Evolutionary conservation across 2,113 vertebrate species (phyloP).

Genomic region (Pseudorectes ferrugineus): DNA sequence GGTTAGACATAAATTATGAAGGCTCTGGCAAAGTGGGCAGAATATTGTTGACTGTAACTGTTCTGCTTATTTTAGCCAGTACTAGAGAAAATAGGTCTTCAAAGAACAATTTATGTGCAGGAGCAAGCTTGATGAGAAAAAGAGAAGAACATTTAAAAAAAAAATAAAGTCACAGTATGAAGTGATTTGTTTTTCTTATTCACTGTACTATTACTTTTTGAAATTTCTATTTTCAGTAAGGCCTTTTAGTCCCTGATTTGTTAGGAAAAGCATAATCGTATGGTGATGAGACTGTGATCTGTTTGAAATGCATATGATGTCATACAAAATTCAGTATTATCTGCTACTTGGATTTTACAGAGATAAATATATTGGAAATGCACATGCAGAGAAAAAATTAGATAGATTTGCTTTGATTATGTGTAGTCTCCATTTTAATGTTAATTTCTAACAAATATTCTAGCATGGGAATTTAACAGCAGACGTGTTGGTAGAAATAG

Average conservation of each 20-base stretch:
- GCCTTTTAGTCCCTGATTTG: neutral
- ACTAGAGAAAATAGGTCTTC: constrained; percentile 38
- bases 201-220: neutral
- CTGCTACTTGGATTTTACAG: neutral
- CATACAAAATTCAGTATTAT: neutral
- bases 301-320: constrained; percentile 21
- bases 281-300: neutral
- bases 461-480: neutral
- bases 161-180: neutral
- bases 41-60: constrained; percentile 42
- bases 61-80: constrained; percentile 46
- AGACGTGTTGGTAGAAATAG: constrained; percentile 6
- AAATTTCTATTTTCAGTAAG: neutral
- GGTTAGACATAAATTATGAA: constrained; percentile 61
- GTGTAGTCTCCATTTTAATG: constrained; percentile 31
- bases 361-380: neutral
- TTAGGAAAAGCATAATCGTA: neutral
- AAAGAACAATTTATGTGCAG: constrained; percentile 38
- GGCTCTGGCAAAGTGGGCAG: constrained; percentile 25
- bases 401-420: constrained; percentile 32
- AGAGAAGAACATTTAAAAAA: neutral
- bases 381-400: neutral
- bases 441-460: constrained; percentile 45
- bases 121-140: constrained; percentile 7
- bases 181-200: constrained; percentile 9